Conservation (phyloP, 2,113 vertebrate genomes). For the Grammomys dolichurus region DNA sequence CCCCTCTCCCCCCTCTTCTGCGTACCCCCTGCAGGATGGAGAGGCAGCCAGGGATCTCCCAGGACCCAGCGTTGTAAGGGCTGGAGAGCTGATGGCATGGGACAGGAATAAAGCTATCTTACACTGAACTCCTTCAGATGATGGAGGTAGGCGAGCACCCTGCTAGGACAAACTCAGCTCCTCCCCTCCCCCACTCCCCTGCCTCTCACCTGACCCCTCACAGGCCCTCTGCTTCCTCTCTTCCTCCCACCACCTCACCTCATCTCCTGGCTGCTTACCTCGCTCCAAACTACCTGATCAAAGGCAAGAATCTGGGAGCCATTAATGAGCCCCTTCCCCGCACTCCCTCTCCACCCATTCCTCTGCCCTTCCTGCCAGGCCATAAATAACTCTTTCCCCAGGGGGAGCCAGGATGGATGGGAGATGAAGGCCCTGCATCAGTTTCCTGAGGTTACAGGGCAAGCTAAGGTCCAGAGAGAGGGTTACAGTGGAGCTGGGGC, state of each 20-base stretch:
- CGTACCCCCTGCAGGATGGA: not conserved
- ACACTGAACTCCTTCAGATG: not conserved
- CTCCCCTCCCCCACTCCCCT: not conserved
- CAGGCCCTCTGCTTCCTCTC: conserved; percentile 60
- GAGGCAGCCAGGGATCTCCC: not conserved
- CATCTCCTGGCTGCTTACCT: conserved; percentile 63
- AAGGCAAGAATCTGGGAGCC: conserved; percentile 73
- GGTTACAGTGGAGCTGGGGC: not conserved
- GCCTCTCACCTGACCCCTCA: conserved; percentile 41
- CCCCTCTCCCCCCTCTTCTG: too few species aligned
- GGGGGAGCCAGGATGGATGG: not conserved
- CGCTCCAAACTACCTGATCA: conserved; percentile 80
- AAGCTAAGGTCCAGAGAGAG: conserved; percentile 17
- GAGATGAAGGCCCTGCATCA: not conserved
- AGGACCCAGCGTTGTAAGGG: not conserved
- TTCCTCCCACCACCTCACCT: conserved; percentile 57
- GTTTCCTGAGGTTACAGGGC: not conserved
- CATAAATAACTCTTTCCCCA: conserved; percentile 59
- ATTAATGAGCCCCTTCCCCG: conserved; percentile 60
- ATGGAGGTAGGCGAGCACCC: not conserved
- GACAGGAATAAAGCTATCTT: not conserved
- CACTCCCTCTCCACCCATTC: not conserved
- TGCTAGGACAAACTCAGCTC: not conserved
- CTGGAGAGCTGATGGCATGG: not conserved
- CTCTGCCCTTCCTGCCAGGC: conserved; percentile 54